Evolutionary conservation across 2,113 vertebrate genomes (phyloP).

Genomic region (Fulica atra): DNA sequence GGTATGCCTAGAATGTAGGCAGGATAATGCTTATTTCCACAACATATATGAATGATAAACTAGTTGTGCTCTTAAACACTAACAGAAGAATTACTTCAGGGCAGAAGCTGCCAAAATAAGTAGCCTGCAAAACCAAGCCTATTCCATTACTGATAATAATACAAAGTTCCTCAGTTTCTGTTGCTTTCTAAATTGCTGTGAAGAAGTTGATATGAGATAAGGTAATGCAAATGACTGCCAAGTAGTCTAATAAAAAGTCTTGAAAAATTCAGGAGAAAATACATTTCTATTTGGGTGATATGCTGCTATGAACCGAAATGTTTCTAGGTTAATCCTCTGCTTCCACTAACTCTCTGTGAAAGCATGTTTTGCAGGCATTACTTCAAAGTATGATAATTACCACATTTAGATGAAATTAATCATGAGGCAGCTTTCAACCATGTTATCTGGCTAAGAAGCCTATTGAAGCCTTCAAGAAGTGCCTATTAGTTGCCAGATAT

Average conservation of each 20-base stretch:
- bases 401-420: conserved; percentile 76
- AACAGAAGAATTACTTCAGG: background rate
- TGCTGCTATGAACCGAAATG: conserved; percentile 41
- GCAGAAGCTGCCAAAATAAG: background rate
- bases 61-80: background rate
- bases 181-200: background rate
- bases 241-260: background rate
- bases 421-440: conserved; percentile 69
- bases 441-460: conserved; percentile 56
- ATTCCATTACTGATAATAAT: background rate
- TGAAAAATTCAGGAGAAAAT: conserved; percentile 33
- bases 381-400: conserved; percentile 75
- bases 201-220: conserved; percentile 43
- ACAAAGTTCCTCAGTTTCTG: background rate
- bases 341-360: conserved; percentile 59
- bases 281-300: conserved; percentile 24
- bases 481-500: conserved; percentile 66
- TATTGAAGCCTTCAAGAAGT: conserved; percentile 60
- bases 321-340: conserved; percentile 66
- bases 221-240: conserved; percentile 19
- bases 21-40: background rate
- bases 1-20: background rate
- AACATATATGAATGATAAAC: background rate
- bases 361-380: conserved; percentile 63
- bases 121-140: background rate